Conservation (phyloP, 1,140 invertebrate genomes). For the Aplysia californica region DNA sequence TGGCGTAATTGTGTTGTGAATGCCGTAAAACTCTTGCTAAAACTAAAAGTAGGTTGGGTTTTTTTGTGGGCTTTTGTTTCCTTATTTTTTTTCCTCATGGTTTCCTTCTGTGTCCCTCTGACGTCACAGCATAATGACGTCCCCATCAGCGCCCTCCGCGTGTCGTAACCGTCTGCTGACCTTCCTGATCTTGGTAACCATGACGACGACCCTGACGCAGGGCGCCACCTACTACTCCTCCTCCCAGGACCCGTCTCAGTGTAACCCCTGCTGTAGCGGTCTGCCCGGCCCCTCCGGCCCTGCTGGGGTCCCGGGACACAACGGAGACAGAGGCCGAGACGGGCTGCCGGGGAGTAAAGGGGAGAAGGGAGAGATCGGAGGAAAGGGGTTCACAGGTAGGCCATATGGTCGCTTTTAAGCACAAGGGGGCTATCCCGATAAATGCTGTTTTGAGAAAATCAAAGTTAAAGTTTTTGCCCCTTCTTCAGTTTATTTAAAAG, state of each 20-base stretch:
- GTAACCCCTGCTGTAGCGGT: conserved; percentile 42
- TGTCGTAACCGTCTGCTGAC: background rate
- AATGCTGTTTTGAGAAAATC: too few species aligned
- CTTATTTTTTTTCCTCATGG: background rate
- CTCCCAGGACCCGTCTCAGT: conserved; percentile 11
- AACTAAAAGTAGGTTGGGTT: background rate
- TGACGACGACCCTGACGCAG: background rate
- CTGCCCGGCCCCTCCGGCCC: conserved; percentile 45
- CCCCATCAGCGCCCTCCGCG: background rate
- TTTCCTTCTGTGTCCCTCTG: background rate
- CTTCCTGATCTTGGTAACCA: background rate
- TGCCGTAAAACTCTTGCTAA: too few species aligned
- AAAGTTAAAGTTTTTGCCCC: too few species aligned
- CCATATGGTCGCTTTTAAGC: too few species aligned
- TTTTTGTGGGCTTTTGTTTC: background rate
- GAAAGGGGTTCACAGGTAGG: conserved; percentile 37
- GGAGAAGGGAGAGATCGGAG: conserved; percentile 44
- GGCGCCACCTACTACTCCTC: background rate
- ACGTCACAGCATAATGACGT: background rate
- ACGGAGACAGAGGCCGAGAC: conserved; percentile 47
- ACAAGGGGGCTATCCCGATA: too few species aligned
- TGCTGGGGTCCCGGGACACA: conserved; percentile 51
- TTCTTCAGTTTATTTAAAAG: too few species aligned
- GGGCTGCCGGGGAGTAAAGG: conserved; percentile 51
- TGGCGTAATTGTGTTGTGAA: too few species aligned